phyloP scores from a whole-genome alignment of 92 coral and sea anemone species.

The Phenganax subtilis region DNA sequence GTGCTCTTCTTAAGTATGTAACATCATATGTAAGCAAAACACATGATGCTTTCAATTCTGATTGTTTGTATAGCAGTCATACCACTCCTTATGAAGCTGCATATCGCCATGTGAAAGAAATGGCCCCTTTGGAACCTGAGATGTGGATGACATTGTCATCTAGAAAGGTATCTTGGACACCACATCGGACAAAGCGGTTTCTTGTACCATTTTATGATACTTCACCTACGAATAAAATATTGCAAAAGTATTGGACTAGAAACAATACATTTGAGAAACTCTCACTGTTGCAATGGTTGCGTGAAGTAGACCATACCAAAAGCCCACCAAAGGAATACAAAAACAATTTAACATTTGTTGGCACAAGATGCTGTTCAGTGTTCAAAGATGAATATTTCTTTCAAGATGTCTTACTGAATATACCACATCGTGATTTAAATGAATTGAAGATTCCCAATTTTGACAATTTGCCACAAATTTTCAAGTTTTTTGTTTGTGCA shows the following conservation, averaged over 20 bases:
- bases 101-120: slow-evolving; percentile 20
- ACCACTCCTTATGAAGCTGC: slow-evolving; percentile 25
- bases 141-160: slow-evolving; percentile 4
- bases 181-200: not conserved
- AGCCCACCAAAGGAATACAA: too few species aligned
- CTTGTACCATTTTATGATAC: not conserved
- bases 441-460: too few species aligned
- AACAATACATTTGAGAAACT: not conserved
- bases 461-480: too few species aligned
- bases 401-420: too few species aligned
- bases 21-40: not conserved
- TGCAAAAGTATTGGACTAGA: not conserved
- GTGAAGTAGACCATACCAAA: not conserved
- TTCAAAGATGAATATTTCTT: too few species aligned
- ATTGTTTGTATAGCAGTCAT: not conserved
- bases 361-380: too few species aligned
- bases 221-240: not conserved
- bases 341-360: too few species aligned
- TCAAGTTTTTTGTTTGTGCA: too few species aligned
- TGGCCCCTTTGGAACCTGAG: slow-evolving; percentile 7
- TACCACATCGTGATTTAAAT: too few species aligned
- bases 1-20: slow-evolving; percentile 16
- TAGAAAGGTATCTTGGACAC: slow-evolving; percentile 7
- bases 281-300: slow-evolving; percentile 27
- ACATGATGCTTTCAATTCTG: slow-evolving; percentile 2